phyloP scores from a whole-genome alignment of 2,888 invertebrate genomes.

The Byasa hedistus region DNA sequence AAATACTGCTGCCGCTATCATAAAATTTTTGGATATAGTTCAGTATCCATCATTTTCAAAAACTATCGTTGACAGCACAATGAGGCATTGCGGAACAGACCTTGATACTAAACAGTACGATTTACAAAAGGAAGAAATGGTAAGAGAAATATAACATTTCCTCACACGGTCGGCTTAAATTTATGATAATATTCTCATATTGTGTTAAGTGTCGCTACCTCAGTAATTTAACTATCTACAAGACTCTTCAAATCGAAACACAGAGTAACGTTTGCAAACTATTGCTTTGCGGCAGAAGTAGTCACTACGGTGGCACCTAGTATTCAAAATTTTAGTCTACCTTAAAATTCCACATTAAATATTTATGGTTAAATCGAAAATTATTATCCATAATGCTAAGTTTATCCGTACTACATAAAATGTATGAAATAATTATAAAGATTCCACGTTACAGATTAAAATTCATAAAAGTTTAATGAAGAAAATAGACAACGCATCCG shows the following conservation, averaged over 20 bases:
- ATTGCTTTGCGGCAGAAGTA: too few species aligned
- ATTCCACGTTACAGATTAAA: constrained; percentile 43
- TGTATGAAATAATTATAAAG: background rate
- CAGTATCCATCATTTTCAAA: constrained; percentile 35
- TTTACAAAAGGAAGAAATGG: constrained; percentile 61
- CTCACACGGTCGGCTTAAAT: background rate
- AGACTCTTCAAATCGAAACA: too few species aligned
- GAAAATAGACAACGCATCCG: constrained; percentile 32
- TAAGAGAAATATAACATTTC: constrained; percentile 38
- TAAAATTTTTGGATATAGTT: constrained; percentile 51
- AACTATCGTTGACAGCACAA: constrained; percentile 33
- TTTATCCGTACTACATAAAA: too few species aligned
- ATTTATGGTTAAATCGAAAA: background rate
- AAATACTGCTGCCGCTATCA: constrained; percentile 45
- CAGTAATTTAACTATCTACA: too few species aligned
- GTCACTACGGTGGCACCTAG: too few species aligned
- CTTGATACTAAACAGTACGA: constrained; percentile 54
- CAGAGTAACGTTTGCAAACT: too few species aligned
- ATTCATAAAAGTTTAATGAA: constrained; percentile 46
- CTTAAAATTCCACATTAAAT: too few species aligned
- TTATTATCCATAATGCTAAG: background rate
- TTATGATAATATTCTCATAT: too few species aligned
- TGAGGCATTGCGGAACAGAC: constrained; percentile 46
- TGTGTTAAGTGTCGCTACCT: too few species aligned
- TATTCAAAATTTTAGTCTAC: too few species aligned